A percentile compares a stretch with the other conserved stretches of the same genome.
Conservation (phyloP, 2,888 invertebrate genomes). For the Meghimatium bilineatum region DNA sequence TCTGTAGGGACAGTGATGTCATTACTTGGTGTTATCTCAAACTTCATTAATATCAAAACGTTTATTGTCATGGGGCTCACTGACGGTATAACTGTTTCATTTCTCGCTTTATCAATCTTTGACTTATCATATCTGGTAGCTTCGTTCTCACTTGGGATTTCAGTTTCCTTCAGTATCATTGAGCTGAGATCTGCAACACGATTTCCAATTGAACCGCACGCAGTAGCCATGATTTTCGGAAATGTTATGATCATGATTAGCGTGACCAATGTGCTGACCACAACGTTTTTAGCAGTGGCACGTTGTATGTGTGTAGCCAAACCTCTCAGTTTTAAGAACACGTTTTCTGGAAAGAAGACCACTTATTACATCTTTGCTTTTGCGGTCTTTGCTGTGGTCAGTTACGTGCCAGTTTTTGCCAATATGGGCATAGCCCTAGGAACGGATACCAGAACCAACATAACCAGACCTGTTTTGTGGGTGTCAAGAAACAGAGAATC, state of each 20-base stretch:
- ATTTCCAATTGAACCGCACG: neutral
- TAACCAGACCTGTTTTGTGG: neutral
- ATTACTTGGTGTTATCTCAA: neutral
- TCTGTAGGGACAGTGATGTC: neutral
- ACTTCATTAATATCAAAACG: constrained; percentile 14
- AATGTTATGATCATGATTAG: neutral
- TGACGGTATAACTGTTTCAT: constrained; percentile 21
- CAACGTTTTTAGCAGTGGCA: constrained; percentile 31
- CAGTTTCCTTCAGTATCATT: neutral
- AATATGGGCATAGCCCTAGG: constrained; percentile 8
- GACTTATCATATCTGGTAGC: neutral
- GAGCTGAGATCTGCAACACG: neutral
- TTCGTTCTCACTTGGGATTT: neutral
- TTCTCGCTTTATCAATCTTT: constrained; percentile 5
- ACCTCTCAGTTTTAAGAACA: constrained; percentile 16
- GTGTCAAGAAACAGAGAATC: neutral
- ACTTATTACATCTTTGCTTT: neutral
- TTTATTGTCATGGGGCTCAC: constrained; percentile 8
- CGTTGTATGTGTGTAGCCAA: constrained; percentile 35
- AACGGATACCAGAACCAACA: neutral
- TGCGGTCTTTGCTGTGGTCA: neutral
- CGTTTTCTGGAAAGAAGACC: neutral
- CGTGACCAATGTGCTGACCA: neutral
- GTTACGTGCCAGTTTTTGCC: neutral
- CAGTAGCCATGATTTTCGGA: neutral